Evolutionary conservation across 1,140 invertebrate species (phyloP), one percentile per base, ranked within the genome.

Genomic region (Lineus longissimus): DNA sequence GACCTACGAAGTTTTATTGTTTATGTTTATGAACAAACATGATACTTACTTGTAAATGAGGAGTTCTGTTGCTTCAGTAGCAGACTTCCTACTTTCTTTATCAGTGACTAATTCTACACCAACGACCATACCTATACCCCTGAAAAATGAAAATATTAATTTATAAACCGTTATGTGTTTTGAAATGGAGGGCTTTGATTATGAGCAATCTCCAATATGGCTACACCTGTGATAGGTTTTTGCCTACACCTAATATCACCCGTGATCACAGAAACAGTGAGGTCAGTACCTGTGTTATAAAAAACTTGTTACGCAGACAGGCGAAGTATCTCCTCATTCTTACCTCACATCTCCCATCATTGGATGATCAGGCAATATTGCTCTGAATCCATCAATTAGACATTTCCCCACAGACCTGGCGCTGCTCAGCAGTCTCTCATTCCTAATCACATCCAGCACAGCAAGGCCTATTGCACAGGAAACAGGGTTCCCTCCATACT

Each of bases 401-500:
- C 92, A 87, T 41, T 88, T 87, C 2, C 96, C 95, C 27, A 98
- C 89, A 36, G 86, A 81, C 0, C 83, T 77, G 0, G 95, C 94
- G 71, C 94, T 88, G 68, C 94, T 87, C 71, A 89, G 85, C 15
- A 99, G 82, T 55, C 86, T 77, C 70, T 98, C 94, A 51, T 91
- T 87, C 73, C 95, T 90, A 63, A 99, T 92, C 0, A 94, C 89
- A 73, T 97, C 91, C 76, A 99, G 87, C 4, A 99, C 96, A 11
- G 95, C 93, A 77, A 94, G 91, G 1, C 93, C 94, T 66, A 97
- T 90, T 0, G 95, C 94, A 79, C 95, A 97, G 0, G 95, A 95
- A 0, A 98, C 95, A 43, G 96, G 95, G 85, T 99, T 99, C 1
- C 96, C 97, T 2, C 96, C 96, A 78, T 95, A 98, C 91, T 95